A percentile compares a stretch with the other conserved stretches of the same genome.
Conservation (phyloP, 1,140 invertebrate genomes). For the Venustaconcha ellipsiformis region DNA sequence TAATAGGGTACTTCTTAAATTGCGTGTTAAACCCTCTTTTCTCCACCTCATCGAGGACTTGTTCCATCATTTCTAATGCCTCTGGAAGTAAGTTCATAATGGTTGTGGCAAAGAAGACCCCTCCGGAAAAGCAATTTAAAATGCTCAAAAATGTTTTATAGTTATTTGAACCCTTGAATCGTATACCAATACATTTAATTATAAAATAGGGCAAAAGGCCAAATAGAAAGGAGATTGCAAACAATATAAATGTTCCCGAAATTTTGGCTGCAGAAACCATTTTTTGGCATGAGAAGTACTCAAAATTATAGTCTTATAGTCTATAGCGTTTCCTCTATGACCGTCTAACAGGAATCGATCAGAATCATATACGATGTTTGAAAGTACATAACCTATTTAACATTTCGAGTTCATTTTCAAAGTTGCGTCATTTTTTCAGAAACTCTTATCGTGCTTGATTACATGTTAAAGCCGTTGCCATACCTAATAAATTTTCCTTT, state of each 20-base stretch:
- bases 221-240: slow-evolving; percentile 16
- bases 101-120: slow-evolving; percentile 73
- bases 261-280: neutral
- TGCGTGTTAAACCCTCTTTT: neutral
- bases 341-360: too few species aligned
- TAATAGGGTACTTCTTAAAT: slow-evolving; percentile 36
- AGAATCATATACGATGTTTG: too few species aligned
- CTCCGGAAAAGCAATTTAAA: slow-evolving; percentile 71
- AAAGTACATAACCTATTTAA: too few species aligned
- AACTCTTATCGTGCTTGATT: too few species aligned
- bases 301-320: too few species aligned
- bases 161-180: neutral
- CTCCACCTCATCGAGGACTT: neutral
- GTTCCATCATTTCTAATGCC: slow-evolving; percentile 64
- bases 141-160: slow-evolving; percentile 6
- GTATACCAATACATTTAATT: slow-evolving; percentile 4
- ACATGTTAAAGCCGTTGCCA: too few species aligned
- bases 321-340: too few species aligned
- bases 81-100: slow-evolving; percentile 72
- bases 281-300: too few species aligned
- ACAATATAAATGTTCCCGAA: neutral
- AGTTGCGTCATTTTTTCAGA: too few species aligned
- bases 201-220: slow-evolving; percentile 14
- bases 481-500: too few species aligned
- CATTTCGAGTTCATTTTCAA: too few species aligned